These are phyloP conservation scores for Diploptera punctata DNA, from an alignment of 2,888 invertebrate genomes.

Conservation along the genomic window DNA sequence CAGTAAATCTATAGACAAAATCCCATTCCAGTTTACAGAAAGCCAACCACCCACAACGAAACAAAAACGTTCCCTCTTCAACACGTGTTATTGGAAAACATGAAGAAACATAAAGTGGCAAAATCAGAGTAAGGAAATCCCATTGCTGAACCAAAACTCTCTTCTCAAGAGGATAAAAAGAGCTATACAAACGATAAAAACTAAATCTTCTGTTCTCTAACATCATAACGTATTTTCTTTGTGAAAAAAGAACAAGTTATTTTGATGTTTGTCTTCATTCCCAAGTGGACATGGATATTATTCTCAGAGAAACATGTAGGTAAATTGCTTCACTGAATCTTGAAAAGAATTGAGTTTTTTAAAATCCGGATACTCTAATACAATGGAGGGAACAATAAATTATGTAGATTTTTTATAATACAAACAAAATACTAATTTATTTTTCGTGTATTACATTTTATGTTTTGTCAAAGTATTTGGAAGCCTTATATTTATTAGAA, in stretches of 20 bases:
- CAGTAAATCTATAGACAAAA: too few species aligned
- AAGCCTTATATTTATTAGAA: too few species aligned
- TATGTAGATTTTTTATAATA: too few species aligned
- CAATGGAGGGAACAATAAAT: too few species aligned
- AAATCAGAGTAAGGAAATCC: conserved; percentile 36
- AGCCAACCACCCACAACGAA: neutral
- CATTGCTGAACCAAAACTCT: conserved; percentile 24
- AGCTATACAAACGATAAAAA: conserved; percentile 32
- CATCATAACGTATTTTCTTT: conserved; percentile 31
- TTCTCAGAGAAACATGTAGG: neutral
- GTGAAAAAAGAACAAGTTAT: conserved; percentile 21
- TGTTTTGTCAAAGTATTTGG: too few species aligned
- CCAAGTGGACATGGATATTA: conserved; percentile 13
- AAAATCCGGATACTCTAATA: too few species aligned
- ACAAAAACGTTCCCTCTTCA: neutral
- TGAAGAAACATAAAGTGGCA: conserved; percentile 29
- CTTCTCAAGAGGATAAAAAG: conserved; percentile 16
- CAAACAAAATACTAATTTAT: too few species aligned
- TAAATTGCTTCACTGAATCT: neutral
- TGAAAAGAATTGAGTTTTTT: too few species aligned
- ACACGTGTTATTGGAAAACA: conserved; percentile 35
- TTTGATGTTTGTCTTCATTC: conserved; percentile 6
- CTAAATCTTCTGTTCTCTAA: conserved; percentile 23
- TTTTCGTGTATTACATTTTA: too few species aligned
- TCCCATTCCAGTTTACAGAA: too few species aligned